Percentiles rank a stretch among this genome's conserved stretches.
Conservation (phyloP, 2,888 invertebrate species). For the Ophioninae sp. region DNA sequence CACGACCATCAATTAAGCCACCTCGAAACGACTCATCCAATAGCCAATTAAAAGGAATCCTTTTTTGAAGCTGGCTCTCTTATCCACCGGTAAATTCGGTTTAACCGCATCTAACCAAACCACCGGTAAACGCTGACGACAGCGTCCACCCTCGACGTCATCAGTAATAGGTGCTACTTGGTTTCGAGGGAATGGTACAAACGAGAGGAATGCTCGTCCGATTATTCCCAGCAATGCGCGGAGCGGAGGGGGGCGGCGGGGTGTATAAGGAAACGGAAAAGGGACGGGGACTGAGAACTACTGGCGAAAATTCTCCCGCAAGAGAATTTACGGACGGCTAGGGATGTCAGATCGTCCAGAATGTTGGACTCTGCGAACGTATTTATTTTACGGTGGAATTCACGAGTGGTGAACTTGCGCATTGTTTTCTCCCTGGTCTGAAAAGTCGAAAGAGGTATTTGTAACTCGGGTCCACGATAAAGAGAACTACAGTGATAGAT, state of each 20-base stretch:
- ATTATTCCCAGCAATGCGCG: neutral
- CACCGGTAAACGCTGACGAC: conserved; percentile 13
- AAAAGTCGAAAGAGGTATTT: neutral
- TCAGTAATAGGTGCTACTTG: neutral
- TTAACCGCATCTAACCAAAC: neutral
- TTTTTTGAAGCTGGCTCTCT: conserved; percentile 24
- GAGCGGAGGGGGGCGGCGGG: no score
- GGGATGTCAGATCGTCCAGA: neutral
- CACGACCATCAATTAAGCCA: conserved; percentile 50
- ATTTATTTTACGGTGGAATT: neutral
- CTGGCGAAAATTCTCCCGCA: neutral
- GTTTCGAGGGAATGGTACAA: conserved; percentile 19
- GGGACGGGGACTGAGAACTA: neutral
- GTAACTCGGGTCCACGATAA: neutral
- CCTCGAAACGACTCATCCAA: conserved; percentile 46
- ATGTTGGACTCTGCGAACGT: neutral
- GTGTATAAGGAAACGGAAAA: neutral
- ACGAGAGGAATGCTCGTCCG: neutral
- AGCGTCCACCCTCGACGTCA: neutral
- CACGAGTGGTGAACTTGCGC: neutral
- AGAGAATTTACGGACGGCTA: neutral
- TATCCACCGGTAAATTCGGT: conserved; percentile 8
- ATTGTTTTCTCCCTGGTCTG: neutral
- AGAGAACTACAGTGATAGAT: neutral
- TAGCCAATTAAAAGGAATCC: conserved; percentile 59